These are phyloP conservation scores for Panurus biarmicus DNA, from an alignment of 2,113 vertebrate species.

Conservation along the genomic window DNA sequence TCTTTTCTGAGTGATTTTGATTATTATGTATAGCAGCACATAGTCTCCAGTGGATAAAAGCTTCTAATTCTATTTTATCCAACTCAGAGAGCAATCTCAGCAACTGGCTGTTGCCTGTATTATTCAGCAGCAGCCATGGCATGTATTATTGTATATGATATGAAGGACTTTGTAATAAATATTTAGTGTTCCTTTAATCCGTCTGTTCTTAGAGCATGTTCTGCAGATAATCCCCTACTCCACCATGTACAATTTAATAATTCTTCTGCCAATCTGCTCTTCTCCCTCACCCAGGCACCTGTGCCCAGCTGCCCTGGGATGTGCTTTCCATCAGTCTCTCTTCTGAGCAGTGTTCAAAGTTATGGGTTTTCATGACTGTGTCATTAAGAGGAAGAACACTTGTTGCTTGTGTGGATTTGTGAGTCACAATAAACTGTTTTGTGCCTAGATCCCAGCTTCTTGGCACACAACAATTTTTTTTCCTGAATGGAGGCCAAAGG, in stretches of 20 bases:
- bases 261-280: neutral
- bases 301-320: neutral
- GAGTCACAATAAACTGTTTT: neutral
- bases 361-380: neutral
- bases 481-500: neutral
- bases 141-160: neutral
- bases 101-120: constrained; percentile 32
- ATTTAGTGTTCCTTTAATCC: constrained; percentile 54
- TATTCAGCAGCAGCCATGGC: constrained; percentile 25
- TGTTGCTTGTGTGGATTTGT: neutral
- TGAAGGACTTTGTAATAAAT: constrained; percentile 21
- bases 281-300: neutral
- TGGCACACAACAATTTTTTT: neutral
- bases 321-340: fast-evolving
- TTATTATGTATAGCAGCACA: constrained; percentile 39
- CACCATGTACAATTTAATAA: neutral
- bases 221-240: constrained; percentile 40
- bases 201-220: neutral
- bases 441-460: neutral
- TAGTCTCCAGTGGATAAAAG: constrained; percentile 15
- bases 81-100: constrained; percentile 49
- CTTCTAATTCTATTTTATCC: constrained; percentile 60
- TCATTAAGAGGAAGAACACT: neutral
- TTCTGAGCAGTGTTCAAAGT: neutral
- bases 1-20: constrained; percentile 38